Conservation (phyloP, 2,113 vertebrate species). For the Xenopus borealis region DNA sequence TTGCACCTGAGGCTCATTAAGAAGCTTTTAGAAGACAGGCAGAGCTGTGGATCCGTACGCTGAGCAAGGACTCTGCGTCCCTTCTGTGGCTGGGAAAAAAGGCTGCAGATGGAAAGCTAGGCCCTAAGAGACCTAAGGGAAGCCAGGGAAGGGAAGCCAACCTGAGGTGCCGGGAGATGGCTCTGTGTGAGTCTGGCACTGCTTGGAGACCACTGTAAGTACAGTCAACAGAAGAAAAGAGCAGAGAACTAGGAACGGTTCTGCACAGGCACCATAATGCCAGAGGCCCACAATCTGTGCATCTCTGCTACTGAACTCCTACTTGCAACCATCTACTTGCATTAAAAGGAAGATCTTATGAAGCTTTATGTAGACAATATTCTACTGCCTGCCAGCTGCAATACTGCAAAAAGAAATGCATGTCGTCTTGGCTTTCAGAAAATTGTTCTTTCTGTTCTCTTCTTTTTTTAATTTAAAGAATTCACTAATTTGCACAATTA, state of each 20-base stretch:
- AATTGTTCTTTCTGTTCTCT: no score
- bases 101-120: conserved; percentile 40
- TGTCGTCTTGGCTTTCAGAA: no score
- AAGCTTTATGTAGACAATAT: no score
- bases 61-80: conserved; percentile 15
- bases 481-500: no score
- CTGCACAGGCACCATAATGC: not conserved
- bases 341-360: no score
- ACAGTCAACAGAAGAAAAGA: not conserved
- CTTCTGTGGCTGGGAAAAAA: conserved; percentile 25
- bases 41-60: not conserved
- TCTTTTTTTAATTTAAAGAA: no score
- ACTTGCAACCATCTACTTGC: no score
- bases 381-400: no score
- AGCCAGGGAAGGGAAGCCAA: conserved; percentile 34
- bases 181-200: conserved; percentile 36
- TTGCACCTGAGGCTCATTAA: conserved; percentile 45
- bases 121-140: conserved; percentile 29
- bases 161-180: conserved; percentile 9
- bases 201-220: conserved; percentile 1
- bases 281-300: not conserved
- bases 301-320: not conserved
- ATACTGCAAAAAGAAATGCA: no score
- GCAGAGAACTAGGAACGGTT: not conserved
- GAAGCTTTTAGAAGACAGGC: conserved; percentile 9